These are phyloP conservation scores for Tachina lurida DNA, from an alignment of 2,888 invertebrate species.

Conservation along the genomic window DNA sequence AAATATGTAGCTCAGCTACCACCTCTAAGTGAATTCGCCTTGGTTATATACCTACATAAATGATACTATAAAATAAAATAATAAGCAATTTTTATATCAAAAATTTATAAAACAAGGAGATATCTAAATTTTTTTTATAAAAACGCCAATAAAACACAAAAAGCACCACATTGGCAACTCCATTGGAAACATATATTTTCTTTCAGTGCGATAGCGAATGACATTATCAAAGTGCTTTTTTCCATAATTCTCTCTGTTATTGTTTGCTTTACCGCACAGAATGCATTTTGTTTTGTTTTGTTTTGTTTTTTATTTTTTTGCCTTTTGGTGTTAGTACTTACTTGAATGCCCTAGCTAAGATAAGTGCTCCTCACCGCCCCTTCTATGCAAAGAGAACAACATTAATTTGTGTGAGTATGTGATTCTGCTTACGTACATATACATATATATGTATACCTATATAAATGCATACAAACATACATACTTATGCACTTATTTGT, in stretches of 20 bases:
- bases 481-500: not conserved
- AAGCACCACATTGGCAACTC: conserved; percentile 9
- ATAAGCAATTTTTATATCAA: too few relatives aligned
- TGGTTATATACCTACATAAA: too few relatives aligned
- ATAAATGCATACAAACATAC: too few relatives aligned
- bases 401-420: not conserved
- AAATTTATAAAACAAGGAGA: not conserved
- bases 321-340: conserved; percentile 7
- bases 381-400: not conserved
- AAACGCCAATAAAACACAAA: not conserved
- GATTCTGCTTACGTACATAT: conserved; percentile 17
- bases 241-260: conserved; percentile 46
- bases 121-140: not conserved
- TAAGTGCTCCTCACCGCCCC: not conserved
- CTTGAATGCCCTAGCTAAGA: conserved; percentile 16
- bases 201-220: conserved; percentile 1
- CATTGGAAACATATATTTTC: not conserved
- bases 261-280: conserved; percentile 23
- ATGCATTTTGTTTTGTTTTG: conserved; percentile 34
- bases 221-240: conserved; percentile 1
- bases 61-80: too few relatives aligned
- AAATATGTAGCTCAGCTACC: too few relatives aligned
- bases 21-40: too few relatives aligned
- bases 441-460: too few relatives aligned
- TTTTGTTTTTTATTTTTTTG: conserved; percentile 30